These are phyloP conservation scores for Psophia crepitans DNA, from an alignment of 2,113 vertebrate species.

Conservation along the genomic window DNA sequence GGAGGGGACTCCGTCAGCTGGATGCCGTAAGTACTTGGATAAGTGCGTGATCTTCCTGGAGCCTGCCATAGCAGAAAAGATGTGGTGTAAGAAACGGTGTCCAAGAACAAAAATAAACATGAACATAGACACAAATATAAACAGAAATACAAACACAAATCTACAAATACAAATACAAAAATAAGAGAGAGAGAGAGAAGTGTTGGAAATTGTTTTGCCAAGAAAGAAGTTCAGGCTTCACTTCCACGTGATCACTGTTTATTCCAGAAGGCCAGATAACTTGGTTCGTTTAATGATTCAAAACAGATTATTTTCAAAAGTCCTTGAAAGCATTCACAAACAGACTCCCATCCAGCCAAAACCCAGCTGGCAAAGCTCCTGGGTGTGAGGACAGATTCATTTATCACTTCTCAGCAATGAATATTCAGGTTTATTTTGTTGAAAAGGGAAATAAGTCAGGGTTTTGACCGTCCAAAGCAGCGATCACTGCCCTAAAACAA, in stretches of 20 bases:
- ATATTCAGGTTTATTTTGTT: background rate
- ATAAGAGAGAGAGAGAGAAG: background rate
- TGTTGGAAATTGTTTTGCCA: background rate
- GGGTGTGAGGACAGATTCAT: conserved; percentile 21
- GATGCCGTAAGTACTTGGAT: background rate
- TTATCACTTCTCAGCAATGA: conserved; percentile 16
- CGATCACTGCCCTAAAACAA: background rate
- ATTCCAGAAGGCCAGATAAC: background rate
- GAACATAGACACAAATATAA: background rate
- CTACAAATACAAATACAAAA: background rate
- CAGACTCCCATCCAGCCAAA: conserved; percentile 30
- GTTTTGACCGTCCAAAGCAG: background rate
- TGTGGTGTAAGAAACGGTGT: background rate
- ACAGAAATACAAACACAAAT: background rate
- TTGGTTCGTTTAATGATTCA: background rate
- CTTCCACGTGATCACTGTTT: background rate
- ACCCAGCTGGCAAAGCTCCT: conserved; percentile 44
- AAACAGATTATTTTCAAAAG: conserved; percentile 33
- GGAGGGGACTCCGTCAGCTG: background rate
- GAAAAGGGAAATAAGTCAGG: background rate
- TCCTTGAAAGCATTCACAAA: conserved; percentile 35
- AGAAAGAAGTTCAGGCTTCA: background rate
- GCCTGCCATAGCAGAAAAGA: background rate
- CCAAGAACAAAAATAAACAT: background rate
- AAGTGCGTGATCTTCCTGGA: background rate